Base-by-base conservation (phyloP, 2,113 vertebrate species). In the Periophthalmodon schlosseri region DNA sequence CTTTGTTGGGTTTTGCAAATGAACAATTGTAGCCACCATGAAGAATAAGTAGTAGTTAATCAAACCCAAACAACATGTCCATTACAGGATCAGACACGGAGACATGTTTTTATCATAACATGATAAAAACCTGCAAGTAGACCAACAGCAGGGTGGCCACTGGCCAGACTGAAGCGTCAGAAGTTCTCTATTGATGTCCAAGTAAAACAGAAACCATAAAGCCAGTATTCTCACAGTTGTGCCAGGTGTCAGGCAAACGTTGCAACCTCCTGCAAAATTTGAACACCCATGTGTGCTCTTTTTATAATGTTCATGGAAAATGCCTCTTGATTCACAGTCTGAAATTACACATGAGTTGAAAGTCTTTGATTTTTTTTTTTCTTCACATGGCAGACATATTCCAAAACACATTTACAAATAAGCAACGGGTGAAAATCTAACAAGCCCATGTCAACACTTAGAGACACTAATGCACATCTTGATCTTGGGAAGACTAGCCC, bases 171-270 rank as follows among this genome's bases (percentile, higher is more conserved):
- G 13, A 56, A 72, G 80, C 68, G 16, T 67, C 70, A 23, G 74
- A 54, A 80, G 78, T 84, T 85, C 81, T 83, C 64, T 34, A 67
- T 56, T 49, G 24, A 79, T 57, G 74, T 76, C 54, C 2, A 81
- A 75, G 66, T 69, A 39, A 75, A 82, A 72, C n/a, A 60, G 36
- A 20, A 70, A 67, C 33, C 54, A 60, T 63, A 63, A 70, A 68
- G 54, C 21, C 70, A 68, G 60, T 70, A 70, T 77, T 87, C 83
- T 79, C 81, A 81, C 56, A 49, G 78, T 57, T 64, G 73, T 71
- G 72, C 47, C 28, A 71, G 82, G 74, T 80, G 76, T 73, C 33
- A 61, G 70, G 75, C 70, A 86, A 89, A 88, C 67, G 34, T 82
- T 65, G 54, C 79, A 81, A 70, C 20, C 57, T 57, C 60, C 50